Evolutionary conservation across 2,888 invertebrate species (phyloP), one percentile per base, ranked within the genome.

Genomic region (Phyto melanocephala): DNA sequence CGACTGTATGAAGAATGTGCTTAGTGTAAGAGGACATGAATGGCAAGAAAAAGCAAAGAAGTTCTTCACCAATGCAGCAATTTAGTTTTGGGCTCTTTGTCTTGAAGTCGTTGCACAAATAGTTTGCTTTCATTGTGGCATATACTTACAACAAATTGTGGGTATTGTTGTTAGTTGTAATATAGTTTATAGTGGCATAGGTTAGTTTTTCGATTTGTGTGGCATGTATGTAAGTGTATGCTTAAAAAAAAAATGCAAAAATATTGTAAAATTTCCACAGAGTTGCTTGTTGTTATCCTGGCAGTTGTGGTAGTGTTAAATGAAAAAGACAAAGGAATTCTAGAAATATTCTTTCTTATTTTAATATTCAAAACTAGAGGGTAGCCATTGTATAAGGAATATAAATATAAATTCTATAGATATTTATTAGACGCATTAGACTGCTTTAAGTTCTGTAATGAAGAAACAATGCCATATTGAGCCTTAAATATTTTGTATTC

Each of bases 151-250:
- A 24, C 35, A 58, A 74, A 65, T 50, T 52, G 4, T 56, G 17
- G 13, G 5, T 35, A 10, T 11, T 52, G 33, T 22, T 33, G 35
- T 56, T n/a, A 60, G 70, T 60, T 70, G 40, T 28, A 84, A 81
- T 80, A 60, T 67, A 71, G 63, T 81, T 81, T 76, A 62, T 67
- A 68, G 80, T 85, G 84, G 72, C 84, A 62, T 80, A 85, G 84
- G 84, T 85, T 84, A 84, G 84, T 79, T 68, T 77, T 78, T 28
- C 2, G 15, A 37, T 35, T 35, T 47, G 6, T 15, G n/a, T 35
- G 17, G 15, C 37, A 28, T 28, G 28, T 28, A 5, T 28, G 3
- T 28, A 37, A 40, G 58, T 28, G 33, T 22, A n/a, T 22, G 13
- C 24, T 24, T 20, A 35, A n/a, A 37, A 1, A 13, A 58, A 1